Evolutionary conservation across 1,140 invertebrate genomes (phyloP), one percentile per base, ranked within the genome.

Genomic region (Laupala kohalensis): DNA sequence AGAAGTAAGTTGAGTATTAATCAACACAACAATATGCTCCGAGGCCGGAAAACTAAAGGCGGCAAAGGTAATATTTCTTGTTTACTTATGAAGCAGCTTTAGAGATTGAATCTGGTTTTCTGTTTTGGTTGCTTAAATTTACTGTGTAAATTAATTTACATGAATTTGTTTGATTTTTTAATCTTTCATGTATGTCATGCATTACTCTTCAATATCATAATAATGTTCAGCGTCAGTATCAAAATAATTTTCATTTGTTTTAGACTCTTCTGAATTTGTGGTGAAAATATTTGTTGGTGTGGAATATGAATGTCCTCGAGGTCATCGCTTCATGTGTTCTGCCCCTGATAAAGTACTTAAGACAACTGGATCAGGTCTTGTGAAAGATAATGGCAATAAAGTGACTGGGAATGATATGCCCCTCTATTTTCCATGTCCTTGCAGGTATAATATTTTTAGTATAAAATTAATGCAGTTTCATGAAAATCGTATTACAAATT

Each of bases 261-360:
- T 53, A 71, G 70, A 71, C 28, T 23, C 63, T 12, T 69, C 79
- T 29, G 86, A 88, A 76, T 88, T 96, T 77, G 90, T 90, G 12
- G 92, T 97, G 2, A 96, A 98, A 81, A 92, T 98, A 73, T 99
- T 97, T 78, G 88, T 99, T 73, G 97, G 97, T 2, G 89, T 95
- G 75, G 97, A 99, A 78, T 99, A 98, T 79, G 97, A 99, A 82
- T 99, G 97, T 84, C 90, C 92, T 0, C 80, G 93, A 64, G 97
- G 97, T 2, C 96, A 99, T 81, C 86, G 94, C 72, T 98, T 99
- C 81, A 97, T 98, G 88, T 90, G 93, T 78, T 90, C 93, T 19
- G 88, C 88, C 2, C 93, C 95, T 24, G 94, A 96, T 76, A 91
- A 91, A 77, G 87, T 96, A 26, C 81, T 96, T 19, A 90, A 92